phyloP scores from a whole-genome alignment of 2,888 invertebrate genomes.

The Trisateles emortualis region DNA sequence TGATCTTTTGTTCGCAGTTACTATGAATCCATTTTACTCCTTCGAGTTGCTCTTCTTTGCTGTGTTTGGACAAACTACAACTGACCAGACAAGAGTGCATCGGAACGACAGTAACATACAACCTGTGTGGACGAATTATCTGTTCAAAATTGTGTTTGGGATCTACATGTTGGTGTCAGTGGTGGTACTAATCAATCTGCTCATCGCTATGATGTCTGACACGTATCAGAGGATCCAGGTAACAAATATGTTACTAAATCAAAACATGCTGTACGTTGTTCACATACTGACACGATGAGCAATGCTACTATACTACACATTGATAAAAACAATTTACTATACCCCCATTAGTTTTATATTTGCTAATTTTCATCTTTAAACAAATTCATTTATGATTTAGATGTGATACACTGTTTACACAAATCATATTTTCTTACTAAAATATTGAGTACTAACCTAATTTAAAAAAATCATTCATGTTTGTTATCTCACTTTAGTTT shows the following conservation, averaged over 20 bases:
- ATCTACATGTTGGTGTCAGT: slow-evolving; percentile 99
- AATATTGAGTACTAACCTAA: too few relatives aligned
- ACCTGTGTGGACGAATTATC: slow-evolving; percentile 93
- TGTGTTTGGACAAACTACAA: slow-evolving; percentile 97
- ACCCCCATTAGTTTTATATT: too few relatives aligned
- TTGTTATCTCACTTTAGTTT: too few relatives aligned
- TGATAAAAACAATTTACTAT: not conserved
- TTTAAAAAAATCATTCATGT: too few relatives aligned
- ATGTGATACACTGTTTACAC: too few relatives aligned
- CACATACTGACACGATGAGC: slow-evolving; percentile 34
- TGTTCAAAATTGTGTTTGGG: slow-evolving; percentile 95
- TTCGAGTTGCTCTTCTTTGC: slow-evolving; percentile 99
- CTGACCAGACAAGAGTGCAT: slow-evolving; percentile 90
- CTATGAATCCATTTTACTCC: slow-evolving; percentile 96
- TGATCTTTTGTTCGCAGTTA: slow-evolving; percentile 91
- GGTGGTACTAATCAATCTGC: slow-evolving; percentile 99
- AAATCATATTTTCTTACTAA: too few relatives aligned
- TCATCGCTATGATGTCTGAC: slow-evolving; percentile 99
- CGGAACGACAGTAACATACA: slow-evolving; percentile 89
- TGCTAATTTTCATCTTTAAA: too few relatives aligned
- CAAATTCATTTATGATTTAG: too few relatives aligned
- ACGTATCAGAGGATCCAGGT: slow-evolving; percentile 99
- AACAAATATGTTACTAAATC: slow-evolving; percentile 78
- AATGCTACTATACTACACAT: not conserved
- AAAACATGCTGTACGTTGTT: slow-evolving; percentile 25